A percentile compares a stretch with the other conserved stretches of the same genome.
phyloP scores from a whole-genome alignment of 2,113 vertebrate species.

The Toxotes chatareus region DNA sequence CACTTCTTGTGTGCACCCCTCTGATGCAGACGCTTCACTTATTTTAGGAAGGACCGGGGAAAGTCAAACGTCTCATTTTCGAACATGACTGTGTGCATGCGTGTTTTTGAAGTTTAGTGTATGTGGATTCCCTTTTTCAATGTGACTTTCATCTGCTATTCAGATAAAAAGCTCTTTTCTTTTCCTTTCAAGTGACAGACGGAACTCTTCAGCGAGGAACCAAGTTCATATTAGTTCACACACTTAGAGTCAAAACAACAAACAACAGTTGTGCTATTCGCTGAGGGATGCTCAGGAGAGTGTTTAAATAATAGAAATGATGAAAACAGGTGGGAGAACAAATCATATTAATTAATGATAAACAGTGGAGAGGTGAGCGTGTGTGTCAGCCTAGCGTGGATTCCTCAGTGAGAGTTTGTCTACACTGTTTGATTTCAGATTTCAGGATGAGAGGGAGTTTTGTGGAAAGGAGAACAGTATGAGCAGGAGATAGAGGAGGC shows the following conservation, averaged over 20 bases:
- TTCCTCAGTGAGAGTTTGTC: not conserved
- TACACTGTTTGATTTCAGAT: constrained; percentile 50
- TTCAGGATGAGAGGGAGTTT: constrained; percentile 6
- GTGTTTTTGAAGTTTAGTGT: constrained; percentile 30
- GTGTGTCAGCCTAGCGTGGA: constrained; percentile 14
- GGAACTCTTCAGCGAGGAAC: constrained; percentile 29
- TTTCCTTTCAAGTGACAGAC: constrained; percentile 54
- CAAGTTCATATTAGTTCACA: constrained; percentile 51
- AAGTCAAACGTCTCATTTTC: constrained; percentile 16
- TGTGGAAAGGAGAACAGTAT: not conserved
- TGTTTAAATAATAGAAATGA: constrained; percentile 62
- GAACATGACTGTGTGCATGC: not conserved
- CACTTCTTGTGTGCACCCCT: not conserved
- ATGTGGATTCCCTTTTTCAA: constrained; percentile 19
- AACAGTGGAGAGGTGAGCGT: constrained; percentile 40
- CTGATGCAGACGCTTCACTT: constrained; percentile 1
- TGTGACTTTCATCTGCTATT: constrained; percentile 26
- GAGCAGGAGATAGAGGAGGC: constrained; percentile 15
- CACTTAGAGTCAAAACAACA: constrained; percentile 43
- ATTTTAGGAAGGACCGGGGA: not conserved
- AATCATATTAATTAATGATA: constrained; percentile 63
- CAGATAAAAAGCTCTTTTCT: constrained; percentile 36
- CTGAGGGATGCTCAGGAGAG: constrained; percentile 21
- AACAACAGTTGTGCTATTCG: constrained; percentile 14
- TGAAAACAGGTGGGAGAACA: constrained; percentile 57